These are phyloP conservation scores for Aphis gossypii DNA, from an alignment of 1,140 invertebrate genomes.

Conservation along the genomic window DNA sequence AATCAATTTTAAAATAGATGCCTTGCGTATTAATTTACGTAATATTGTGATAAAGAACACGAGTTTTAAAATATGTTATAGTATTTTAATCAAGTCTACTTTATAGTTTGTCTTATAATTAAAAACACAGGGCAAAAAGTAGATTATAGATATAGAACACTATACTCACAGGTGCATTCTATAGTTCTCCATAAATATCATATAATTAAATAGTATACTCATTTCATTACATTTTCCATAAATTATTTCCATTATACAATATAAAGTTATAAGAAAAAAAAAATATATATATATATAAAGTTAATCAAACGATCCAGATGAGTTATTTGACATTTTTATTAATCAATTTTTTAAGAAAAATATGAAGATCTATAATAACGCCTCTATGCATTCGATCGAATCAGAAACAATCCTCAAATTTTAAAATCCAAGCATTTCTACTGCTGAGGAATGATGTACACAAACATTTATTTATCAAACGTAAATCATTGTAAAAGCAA, in stretches of 20 bases:
- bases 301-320: too few relatives aligned
- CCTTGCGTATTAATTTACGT: background rate
- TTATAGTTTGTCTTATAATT: background rate
- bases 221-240: background rate
- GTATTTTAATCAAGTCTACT: background rate
- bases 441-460: fast-evolving
- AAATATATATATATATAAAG: too few relatives aligned
- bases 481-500: too few relatives aligned
- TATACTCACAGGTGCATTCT: background rate
- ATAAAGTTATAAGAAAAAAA: background rate
- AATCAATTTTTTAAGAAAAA: too few relatives aligned
- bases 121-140: background rate
- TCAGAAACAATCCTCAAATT: too few relatives aligned
- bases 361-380: too few relatives aligned
- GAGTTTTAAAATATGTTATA: too few relatives aligned
- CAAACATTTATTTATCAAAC: too few relatives aligned
- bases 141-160: background rate
- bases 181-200: background rate
- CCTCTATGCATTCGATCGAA: too few relatives aligned
- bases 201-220: background rate
- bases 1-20: background rate
- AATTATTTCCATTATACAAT: background rate
- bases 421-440: too few relatives aligned
- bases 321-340: too few relatives aligned
- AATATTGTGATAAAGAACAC: too few relatives aligned